Conservation (phyloP, 2,888 invertebrate species). For the Parthenolecanium corni region DNA sequence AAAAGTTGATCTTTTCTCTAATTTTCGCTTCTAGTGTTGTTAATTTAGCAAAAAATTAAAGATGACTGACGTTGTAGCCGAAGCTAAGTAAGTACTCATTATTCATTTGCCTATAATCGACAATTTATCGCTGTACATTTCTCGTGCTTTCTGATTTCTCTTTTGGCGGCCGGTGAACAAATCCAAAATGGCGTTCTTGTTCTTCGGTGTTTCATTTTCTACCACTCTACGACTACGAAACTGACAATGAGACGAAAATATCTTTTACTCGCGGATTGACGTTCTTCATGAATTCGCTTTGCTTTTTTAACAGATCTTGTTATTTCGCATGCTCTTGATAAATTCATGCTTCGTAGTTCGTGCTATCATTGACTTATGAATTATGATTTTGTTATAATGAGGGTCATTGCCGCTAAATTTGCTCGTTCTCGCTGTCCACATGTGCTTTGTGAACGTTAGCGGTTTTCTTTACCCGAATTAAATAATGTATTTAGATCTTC, state of each 20-base stretch:
- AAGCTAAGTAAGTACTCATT: slow-evolving; percentile 16
- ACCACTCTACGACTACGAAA: not conserved
- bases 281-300: not conserved
- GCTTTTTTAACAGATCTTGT: too few species aligned
- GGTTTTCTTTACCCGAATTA: slow-evolving; percentile 1
- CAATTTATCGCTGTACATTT: not conserved
- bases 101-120: not conserved
- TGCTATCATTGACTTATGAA: too few species aligned
- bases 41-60: too few species aligned
- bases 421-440: not conserved
- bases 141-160: not conserved
- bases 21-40: too few species aligned
- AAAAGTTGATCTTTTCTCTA: too few species aligned
- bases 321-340: not conserved
- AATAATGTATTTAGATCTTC: slow-evolving; percentile 4
- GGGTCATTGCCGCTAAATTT: not conserved
- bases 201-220: slow-evolving; percentile 7
- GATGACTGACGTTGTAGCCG: slow-evolving; percentile 21
- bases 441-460: slow-evolving; percentile 14
- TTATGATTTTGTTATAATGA: too few species aligned
- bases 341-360: not conserved
- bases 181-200: slow-evolving; percentile 16
- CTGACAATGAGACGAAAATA: not conserved
- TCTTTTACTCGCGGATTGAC: too few species aligned
- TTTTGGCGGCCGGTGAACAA: slow-evolving; percentile 27